Conservation (phyloP, 2,113 vertebrate genomes). For the Athene cunicularia region DNA sequence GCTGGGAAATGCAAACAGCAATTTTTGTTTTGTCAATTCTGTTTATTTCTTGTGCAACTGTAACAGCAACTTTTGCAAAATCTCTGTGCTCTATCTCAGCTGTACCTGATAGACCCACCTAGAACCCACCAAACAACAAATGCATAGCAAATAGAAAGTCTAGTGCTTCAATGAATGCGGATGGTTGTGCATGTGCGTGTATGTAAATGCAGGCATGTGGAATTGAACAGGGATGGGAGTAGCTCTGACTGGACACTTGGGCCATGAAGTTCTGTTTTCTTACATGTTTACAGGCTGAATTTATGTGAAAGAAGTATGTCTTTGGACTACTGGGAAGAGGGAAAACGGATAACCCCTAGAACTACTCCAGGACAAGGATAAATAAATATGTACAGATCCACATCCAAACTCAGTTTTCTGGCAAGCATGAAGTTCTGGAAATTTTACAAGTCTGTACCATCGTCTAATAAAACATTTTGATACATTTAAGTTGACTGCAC, state of each 20-base stretch:
- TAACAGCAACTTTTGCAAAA: background rate
- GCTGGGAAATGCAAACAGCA: background rate
- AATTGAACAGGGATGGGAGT: background rate
- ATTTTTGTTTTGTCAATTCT: background rate
- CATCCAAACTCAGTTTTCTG: background rate
- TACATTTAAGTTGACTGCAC: background rate
- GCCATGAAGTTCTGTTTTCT: background rate
- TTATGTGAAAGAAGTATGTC: background rate
- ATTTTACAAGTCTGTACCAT: background rate
- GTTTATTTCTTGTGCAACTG: conserved; percentile 6
- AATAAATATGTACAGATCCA: background rate
- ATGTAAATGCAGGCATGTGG: background rate
- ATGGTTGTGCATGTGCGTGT: background rate
- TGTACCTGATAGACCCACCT: background rate
- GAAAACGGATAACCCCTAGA: background rate
- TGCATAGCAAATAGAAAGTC: background rate
- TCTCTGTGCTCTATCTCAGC: background rate
- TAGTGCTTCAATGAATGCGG: background rate
- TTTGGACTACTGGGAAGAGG: background rate
- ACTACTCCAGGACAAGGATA: background rate
- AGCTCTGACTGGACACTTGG: background rate
- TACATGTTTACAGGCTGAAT: background rate
- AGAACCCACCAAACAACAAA: background rate
- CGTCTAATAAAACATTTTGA: background rate
- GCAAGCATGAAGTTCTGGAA: background rate